Evolutionary conservation across 35 echinoderm and acorn worm genomes (phyloP).

Genomic region (Acanthaster planci): DNA sequence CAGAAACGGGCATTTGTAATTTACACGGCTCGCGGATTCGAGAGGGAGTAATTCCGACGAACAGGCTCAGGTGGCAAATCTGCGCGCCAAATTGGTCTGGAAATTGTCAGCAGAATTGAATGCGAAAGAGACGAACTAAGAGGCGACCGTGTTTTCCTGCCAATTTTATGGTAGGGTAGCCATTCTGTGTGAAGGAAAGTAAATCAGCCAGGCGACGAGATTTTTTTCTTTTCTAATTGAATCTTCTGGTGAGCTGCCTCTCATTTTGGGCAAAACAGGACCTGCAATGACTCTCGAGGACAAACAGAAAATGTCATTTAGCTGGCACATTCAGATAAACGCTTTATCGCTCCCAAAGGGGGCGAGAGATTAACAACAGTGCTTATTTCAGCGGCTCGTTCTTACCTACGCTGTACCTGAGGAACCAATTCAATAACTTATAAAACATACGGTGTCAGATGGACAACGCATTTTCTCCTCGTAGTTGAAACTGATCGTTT

Average conservation of each 20-base stretch:
- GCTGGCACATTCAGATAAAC: background rate
- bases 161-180: constrained; percentile 4
- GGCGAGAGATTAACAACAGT: no score
- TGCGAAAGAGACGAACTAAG: background rate
- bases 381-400: no score
- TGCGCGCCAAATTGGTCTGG: constrained; percentile 17
- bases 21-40: background rate
- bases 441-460: no score
- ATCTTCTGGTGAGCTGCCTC: background rate
- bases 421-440: no score
- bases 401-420: no score
- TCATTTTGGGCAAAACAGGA: background rate
- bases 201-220: background rate
- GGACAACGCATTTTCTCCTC: no score
- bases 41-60: background rate
- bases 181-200: background rate
- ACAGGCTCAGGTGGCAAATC: constrained; percentile 20
- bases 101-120: constrained; percentile 4
- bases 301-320: background rate
- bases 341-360: background rate
- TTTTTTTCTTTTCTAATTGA: background rate
- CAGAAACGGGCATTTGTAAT: no score
- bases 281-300: background rate
- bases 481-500: no score
- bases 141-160: background rate